Conservation (phyloP, 1,140 invertebrate genomes). For the Stegodyphus dumicola region DNA sequence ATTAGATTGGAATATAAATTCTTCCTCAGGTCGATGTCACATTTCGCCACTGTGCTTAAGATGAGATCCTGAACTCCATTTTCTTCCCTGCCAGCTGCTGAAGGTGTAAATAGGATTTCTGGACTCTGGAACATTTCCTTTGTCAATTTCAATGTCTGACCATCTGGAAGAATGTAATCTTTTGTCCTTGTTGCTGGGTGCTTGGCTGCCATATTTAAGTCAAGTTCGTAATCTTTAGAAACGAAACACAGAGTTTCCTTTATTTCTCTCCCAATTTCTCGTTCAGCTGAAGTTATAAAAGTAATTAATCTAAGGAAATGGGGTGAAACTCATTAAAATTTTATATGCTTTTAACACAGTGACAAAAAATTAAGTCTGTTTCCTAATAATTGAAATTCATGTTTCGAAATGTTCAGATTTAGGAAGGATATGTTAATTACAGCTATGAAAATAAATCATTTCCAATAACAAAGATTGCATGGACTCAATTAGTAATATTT, state of each 20-base stretch:
- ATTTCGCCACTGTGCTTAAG: background rate
- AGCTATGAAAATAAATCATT: too few relatives aligned
- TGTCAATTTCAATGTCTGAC: background rate
- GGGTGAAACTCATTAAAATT: too few relatives aligned
- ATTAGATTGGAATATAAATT: background rate
- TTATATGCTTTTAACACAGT: too few relatives aligned
- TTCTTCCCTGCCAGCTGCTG: background rate
- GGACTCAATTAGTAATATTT: too few relatives aligned
- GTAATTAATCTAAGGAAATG: too few relatives aligned
- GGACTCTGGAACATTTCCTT: background rate
- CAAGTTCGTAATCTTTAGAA: background rate
- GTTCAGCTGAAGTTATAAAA: background rate
- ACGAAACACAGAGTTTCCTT: background rate
- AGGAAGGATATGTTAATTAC: too few relatives aligned
- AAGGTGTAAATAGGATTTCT: background rate
- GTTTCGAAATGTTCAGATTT: too few relatives aligned
- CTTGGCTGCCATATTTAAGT: background rate
- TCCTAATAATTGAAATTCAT: too few relatives aligned
- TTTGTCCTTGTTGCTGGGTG: background rate
- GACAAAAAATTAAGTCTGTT: too few relatives aligned
- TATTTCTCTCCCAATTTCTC: background rate
- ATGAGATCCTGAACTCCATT: background rate
- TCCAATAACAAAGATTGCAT: too few relatives aligned
- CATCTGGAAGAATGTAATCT: background rate
- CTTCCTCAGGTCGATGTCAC: background rate